A percentile compares a stretch with the other conserved stretches of the same genome.
Evolutionary conservation across 2,797 vertebrate species (phyloP).

Genomic region (Scyliorhinus canicula): DNA sequence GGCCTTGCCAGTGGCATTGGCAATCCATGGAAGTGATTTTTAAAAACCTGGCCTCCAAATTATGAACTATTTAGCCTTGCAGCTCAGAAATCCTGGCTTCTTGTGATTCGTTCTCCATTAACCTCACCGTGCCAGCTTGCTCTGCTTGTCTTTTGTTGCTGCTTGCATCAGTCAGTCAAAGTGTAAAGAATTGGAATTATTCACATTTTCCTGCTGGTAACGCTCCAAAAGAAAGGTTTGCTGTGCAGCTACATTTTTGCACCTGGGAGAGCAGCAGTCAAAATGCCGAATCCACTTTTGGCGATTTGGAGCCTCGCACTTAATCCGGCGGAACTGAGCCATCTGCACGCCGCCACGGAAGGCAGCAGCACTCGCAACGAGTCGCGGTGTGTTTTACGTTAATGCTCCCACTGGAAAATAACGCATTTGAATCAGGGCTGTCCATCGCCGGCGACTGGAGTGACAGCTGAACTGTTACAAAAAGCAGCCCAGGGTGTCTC

Average conservation of each 20-base stretch:
- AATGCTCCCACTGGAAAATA: neutral
- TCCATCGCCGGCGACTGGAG: neutral
- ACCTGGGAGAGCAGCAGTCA: neutral
- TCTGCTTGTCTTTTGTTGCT: neutral
- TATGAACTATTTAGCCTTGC: neutral
- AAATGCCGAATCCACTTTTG: neutral
- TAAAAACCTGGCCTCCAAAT: neutral
- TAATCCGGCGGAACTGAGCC: neutral
- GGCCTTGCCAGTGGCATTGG: no score
- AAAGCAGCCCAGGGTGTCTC: neutral
- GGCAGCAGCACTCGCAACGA: neutral
- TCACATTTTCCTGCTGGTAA: constrained; percentile 24
- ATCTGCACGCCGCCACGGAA: neutral
- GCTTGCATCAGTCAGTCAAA: neutral
- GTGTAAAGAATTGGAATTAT: constrained; percentile 24
- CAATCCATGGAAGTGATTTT: neutral
- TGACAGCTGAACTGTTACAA: neutral
- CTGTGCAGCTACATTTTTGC: neutral
- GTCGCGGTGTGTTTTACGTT: neutral
- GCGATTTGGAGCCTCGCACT: neutral
- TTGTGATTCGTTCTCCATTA: neutral
- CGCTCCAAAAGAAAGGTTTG: neutral
- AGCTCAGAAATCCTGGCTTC: neutral
- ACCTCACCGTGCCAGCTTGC: neutral
- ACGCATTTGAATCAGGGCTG: neutral